Percentiles rank a stretch among this genome's conserved stretches.
phyloP scores from a whole-genome alignment of 2,888 invertebrate species.

The Agrotis exclamationis region DNA sequence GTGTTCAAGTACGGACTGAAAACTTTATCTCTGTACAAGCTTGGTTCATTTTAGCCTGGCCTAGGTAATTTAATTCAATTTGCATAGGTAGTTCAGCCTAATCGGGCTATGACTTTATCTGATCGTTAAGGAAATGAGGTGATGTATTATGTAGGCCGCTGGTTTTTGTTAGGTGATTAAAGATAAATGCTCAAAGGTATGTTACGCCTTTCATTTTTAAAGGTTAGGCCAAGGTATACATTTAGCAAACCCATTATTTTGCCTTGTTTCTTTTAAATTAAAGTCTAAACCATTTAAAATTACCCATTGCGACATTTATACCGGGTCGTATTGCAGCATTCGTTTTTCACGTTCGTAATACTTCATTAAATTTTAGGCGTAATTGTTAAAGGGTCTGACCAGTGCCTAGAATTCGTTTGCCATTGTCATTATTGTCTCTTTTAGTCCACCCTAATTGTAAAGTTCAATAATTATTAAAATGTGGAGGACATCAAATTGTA shows the following conservation, averaged over 20 bases:
- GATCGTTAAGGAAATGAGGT: constrained; percentile 20
- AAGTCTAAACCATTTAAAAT: background rate
- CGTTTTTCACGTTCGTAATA: background rate
- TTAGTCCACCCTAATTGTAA: background rate
- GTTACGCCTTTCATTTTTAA: background rate
- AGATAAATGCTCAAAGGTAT: background rate
- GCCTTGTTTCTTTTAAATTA: too few species aligned
- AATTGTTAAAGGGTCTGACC: background rate
- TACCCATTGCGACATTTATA: background rate
- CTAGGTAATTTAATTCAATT: constrained; percentile 49
- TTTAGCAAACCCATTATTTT: too few species aligned
- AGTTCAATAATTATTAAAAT: background rate
- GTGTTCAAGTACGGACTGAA: constrained; percentile 19
- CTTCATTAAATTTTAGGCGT: background rate
- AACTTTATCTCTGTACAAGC: constrained; percentile 46
- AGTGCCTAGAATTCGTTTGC: too few species aligned
- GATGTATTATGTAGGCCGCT: constrained; percentile 6
- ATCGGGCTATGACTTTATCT: constrained; percentile 28
- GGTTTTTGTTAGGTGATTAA: background rate
- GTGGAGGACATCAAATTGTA: background rate
- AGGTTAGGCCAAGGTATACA: background rate
- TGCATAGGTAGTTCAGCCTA: constrained; percentile 32
- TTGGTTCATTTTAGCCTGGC: constrained; percentile 21
- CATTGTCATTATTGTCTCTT: background rate
- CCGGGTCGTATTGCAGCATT: background rate